Evolutionary conservation across 2,113 vertebrate species (phyloP), one percentile per base, ranked within the genome.

Genomic region (Eurystomus gularis): DNA sequence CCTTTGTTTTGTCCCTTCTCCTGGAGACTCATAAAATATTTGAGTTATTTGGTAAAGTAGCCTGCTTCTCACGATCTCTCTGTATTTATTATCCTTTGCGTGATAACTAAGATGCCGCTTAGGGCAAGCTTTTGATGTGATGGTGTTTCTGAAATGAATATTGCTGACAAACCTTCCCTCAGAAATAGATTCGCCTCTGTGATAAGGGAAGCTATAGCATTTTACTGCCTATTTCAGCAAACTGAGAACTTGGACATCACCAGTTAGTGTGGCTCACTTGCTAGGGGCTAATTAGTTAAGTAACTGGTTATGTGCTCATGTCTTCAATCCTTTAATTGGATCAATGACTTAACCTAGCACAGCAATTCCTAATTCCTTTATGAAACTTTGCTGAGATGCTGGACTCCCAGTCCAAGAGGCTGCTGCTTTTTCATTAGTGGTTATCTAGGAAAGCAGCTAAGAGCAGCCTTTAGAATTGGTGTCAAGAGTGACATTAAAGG

Each of bases 321-420:
- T 31, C 77, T 95, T 82, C 81, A 93, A 69, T 93, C 89, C 84
- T 89, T 89, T 96, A 96, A 97, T 73, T 73, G 86, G 95, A 94
- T 95, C 86, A 82, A 24, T 87, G 77, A 86, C 61, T 71, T 91
- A 82, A 94, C 77, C 73, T 76, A 81, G 55, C 81, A 87, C 58
- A 79, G 88, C 58, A 76, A 46, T 87, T 93, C 69, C 49, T 95
- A 94, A 95, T 93, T 92, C 88, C 65, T 94, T 94, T 91, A 91
- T 81, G 86, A 84, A 92, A 79, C 95, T 78, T 91, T 49, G 13
- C 75, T 52, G 39, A 40, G 69, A 75, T 77, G 21, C 58, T 93
- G 86, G 72, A 24, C 61, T 82, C 42, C 33, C 37, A 58, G 49
- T 73, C 61, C 31, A 20, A 58, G 72, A 79, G 16, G 33, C 57